These are phyloP conservation scores for Cotesia vestalis DNA, from an alignment of 1,140 invertebrate genomes.

Conservation along the genomic window DNA sequence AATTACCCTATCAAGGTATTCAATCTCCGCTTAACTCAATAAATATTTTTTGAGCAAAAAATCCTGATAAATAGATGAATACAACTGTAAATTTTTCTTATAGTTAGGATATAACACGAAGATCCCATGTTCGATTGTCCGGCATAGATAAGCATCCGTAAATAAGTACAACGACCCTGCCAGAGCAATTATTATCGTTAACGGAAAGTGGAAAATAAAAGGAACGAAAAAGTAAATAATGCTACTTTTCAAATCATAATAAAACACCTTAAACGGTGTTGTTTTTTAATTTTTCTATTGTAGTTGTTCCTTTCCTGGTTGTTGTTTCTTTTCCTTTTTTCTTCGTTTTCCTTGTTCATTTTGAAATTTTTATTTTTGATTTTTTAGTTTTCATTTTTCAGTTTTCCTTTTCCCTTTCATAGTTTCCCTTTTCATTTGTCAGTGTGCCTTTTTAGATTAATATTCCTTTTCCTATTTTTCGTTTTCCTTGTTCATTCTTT, in stretches of 20 bases:
- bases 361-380: background rate
- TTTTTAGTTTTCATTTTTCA: background rate
- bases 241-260: background rate
- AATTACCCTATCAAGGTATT: no score
- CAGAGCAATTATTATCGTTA: constrained; percentile 49
- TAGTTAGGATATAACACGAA: background rate
- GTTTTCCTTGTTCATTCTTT: no score
- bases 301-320: no score
- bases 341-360: background rate
- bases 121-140: constrained; percentile 46
- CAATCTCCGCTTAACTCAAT: no score
- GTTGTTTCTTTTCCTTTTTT: no score
- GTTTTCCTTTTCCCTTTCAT: background rate
- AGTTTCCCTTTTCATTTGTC: background rate
- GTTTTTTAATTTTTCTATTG: no score
- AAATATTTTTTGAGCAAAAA: background rate
- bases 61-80: constrained; percentile 2
- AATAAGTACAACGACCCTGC: constrained; percentile 45
- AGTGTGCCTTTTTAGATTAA: background rate
- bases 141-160: constrained; percentile 5
- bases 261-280: no score
- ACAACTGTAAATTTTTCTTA: background rate
- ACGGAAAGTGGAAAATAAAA: constrained; percentile 46
- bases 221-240: constrained; percentile 34
- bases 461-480: background rate